phyloP scores from a whole-genome alignment of 2,797 vertebrate species.

The Neosilurus hyrtlii region DNA sequence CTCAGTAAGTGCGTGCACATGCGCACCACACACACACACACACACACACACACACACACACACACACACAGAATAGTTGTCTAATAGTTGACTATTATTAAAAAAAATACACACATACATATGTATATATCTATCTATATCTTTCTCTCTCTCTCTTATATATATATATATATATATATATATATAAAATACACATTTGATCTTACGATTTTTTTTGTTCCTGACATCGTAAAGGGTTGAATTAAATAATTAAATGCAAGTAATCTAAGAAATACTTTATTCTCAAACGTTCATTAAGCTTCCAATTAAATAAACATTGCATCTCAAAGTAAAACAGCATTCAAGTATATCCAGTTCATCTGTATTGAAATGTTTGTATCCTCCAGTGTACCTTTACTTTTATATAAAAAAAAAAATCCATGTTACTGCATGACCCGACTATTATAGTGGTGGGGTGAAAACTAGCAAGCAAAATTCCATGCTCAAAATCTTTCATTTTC shows the following conservation, averaged over 20 bases:
- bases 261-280: background rate
- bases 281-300: background rate
- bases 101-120: no score
- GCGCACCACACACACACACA: no score
- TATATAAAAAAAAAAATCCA: background rate
- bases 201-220: background rate
- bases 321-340: background rate
- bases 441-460: background rate
- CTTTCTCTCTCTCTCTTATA: no score
- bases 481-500: background rate
- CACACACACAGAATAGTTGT: no score
- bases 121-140: no score
- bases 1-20: background rate
- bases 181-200: background rate
- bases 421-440: background rate
- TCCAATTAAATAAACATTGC: background rate
- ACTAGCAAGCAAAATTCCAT: background rate
- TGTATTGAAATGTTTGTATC: background rate
- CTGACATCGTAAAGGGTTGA: background rate
- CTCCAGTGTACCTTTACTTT: background rate
- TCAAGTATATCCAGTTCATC: background rate
- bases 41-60: no score
- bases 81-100: no score
- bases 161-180: no score
- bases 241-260: background rate